Evolutionary conservation across 2,888 invertebrate species (phyloP).

Genomic region (Leptopilina myrica): DNA sequence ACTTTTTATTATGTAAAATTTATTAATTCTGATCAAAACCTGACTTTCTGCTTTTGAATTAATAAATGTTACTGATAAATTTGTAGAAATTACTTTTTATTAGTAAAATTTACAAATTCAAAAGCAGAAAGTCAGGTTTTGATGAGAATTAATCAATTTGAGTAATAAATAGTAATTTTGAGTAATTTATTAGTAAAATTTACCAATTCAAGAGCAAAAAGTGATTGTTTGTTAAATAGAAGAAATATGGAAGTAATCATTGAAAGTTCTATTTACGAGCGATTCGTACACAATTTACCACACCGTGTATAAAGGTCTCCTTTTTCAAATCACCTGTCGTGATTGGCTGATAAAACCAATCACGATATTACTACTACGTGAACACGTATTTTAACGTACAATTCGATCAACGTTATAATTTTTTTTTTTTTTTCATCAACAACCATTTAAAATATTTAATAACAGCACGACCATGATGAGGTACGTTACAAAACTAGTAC

Average conservation of each 20-base stretch:
- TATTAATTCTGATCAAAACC: too few relatives aligned
- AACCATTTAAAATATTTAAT: constrained; percentile 73
- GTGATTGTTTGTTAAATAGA: too few relatives aligned
- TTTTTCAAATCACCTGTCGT: constrained; percentile 13
- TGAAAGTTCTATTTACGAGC: constrained; percentile 52
- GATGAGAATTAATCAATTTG: too few relatives aligned
- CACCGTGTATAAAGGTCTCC: constrained; percentile 57
- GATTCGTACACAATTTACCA: constrained; percentile 60
- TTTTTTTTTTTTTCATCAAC: constrained; percentile 62
- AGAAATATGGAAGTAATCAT: not conserved
- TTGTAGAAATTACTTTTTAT: too few relatives aligned
- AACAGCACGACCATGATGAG: constrained; percentile 73
- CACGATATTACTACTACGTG: constrained; percentile 51
- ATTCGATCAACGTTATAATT: constrained; percentile 59
- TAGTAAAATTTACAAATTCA: too few relatives aligned
- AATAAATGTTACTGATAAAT: too few relatives aligned
- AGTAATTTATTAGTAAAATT: too few relatives aligned
- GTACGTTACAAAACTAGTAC: constrained; percentile 80
- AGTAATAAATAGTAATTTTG: too few relatives aligned
- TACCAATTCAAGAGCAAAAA: too few relatives aligned
- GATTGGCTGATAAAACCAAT: constrained; percentile 14
- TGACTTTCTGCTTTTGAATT: too few relatives aligned
- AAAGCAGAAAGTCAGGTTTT: too few relatives aligned
- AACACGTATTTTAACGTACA: constrained; percentile 58
- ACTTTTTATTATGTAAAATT: too few relatives aligned